These are phyloP conservation scores for Venustaconcha ellipsiformis DNA, from an alignment of 1,140 invertebrate genomes.

Conservation along the genomic window DNA sequence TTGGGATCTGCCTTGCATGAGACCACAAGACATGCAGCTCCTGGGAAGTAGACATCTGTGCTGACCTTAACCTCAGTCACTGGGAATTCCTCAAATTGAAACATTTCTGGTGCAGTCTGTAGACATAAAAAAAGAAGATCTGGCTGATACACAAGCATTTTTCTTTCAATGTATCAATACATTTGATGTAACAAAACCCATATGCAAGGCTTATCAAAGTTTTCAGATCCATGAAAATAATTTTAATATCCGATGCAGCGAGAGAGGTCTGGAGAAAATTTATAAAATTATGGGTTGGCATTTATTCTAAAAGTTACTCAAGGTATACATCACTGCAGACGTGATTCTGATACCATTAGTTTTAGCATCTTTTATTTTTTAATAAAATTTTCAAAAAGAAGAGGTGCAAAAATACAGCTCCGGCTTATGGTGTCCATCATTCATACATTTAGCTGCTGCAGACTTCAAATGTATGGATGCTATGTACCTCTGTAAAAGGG, in stretches of 20 bases:
- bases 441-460: too few species aligned
- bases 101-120: constrained; percentile 67
- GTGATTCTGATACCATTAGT: too few species aligned
- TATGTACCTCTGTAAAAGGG: too few species aligned
- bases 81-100: constrained; percentile 63
- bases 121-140: constrained; percentile 5
- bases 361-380: too few species aligned
- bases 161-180: background rate
- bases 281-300: too few species aligned
- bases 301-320: too few species aligned
- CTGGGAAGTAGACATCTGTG: constrained; percentile 65
- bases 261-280: too few species aligned
- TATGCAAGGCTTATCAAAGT: background rate
- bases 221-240: background rate
- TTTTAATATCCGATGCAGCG: background rate
- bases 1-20: constrained; percentile 64
- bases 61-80: constrained; percentile 62
- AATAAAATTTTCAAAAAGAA: too few species aligned
- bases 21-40: constrained; percentile 65
- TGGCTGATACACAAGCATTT: background rate
- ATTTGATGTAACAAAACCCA: background rate
- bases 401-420: too few species aligned
- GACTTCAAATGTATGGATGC: too few species aligned
- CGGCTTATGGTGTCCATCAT: too few species aligned
- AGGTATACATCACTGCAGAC: too few species aligned